phyloP scores from a whole-genome alignment of 2,797 vertebrate species.

The Leptatherina wallacei region DNA sequence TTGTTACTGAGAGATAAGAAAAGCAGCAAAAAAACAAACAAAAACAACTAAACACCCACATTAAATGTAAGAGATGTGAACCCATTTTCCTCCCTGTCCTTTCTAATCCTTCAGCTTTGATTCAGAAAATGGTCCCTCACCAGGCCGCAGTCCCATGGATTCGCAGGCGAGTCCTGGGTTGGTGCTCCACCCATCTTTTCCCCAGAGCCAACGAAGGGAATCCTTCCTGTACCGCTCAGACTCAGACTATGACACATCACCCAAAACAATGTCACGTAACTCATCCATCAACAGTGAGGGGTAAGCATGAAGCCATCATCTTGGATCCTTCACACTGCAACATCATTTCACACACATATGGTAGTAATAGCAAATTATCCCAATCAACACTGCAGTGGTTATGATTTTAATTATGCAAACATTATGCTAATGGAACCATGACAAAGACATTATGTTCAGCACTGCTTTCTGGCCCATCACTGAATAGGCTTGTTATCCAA shows the following conservation, averaged over 20 bases:
- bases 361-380: constrained; percentile 36
- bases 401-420: constrained; percentile 60
- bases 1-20: constrained; percentile 1
- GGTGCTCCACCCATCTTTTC: constrained; percentile 88
- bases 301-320: constrained; percentile 78
- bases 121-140: constrained; percentile 92
- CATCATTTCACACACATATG: constrained; percentile 7
- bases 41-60: neutral
- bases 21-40: neutral
- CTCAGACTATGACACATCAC: constrained; percentile 94
- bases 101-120: constrained; percentile 83
- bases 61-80: constrained; percentile 11
- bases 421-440: constrained; percentile 63
- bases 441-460: constrained; percentile 45
- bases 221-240: constrained; percentile 95
- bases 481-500: constrained; percentile 27
- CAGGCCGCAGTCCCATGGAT: constrained; percentile 91
- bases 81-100: constrained; percentile 5
- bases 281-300: constrained; percentile 93
- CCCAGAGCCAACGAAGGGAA: constrained; percentile 90
- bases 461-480: constrained; percentile 41
- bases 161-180: constrained; percentile 92
- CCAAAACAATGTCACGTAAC: constrained; percentile 94
- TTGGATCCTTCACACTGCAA: constrained; percentile 19
- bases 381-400: constrained; percentile 40